These are phyloP conservation scores for Serilophus lunatus DNA, from an alignment of 2,113 vertebrate species.

Conservation along the genomic window DNA sequence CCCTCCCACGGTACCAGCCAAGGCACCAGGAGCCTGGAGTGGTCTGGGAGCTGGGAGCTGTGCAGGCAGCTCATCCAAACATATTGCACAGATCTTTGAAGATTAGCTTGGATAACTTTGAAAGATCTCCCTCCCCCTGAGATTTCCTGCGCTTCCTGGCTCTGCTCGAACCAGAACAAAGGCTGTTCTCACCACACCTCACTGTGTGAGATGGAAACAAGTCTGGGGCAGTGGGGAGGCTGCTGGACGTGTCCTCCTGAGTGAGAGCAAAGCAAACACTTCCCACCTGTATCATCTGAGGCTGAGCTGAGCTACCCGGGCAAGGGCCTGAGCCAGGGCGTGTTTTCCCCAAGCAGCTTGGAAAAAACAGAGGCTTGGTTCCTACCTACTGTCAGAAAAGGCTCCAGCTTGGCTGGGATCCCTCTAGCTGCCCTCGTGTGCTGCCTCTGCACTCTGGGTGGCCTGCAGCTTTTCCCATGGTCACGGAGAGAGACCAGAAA, in stretches of 20 bases:
- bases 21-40: background rate
- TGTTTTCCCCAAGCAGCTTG: background rate
- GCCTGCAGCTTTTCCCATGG: slow-evolving; percentile 35
- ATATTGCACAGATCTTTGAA: background rate
- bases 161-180: background rate
- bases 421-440: background rate
- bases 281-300: background rate
- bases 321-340: background rate
- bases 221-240: background rate
- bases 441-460: slow-evolving; percentile 7
- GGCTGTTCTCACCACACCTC: background rate
- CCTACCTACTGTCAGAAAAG: background rate
- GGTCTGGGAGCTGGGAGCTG: background rate
- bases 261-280: background rate
- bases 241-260: background rate
- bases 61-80: background rate
- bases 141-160: background rate
- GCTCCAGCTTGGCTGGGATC: background rate
- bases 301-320: background rate
- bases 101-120: background rate
- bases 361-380: background rate
- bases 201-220: background rate
- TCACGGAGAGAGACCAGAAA: background rate
- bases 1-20: background rate
- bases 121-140: background rate